Evolutionary conservation across 2,888 invertebrate species (phyloP).

Genomic region (Girardia tigrina): DNA sequence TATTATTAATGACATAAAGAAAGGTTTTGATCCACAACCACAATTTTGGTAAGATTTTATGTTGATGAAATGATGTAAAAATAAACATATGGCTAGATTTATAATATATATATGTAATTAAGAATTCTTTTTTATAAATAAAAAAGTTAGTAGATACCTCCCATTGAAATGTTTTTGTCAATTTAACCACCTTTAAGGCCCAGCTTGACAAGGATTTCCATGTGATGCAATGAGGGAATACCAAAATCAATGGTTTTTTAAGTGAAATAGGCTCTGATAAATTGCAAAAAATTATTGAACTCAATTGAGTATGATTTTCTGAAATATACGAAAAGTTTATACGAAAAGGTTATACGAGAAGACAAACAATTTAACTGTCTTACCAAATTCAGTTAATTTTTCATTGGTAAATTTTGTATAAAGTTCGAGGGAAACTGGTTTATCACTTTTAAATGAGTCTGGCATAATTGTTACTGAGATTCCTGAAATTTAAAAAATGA

Average conservation of each 20-base stretch:
- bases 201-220: background rate
- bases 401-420: background rate
- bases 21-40: too few species aligned
- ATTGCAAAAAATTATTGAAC: background rate
- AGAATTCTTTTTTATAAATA: too few species aligned
- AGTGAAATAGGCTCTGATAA: background rate
- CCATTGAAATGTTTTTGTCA: background rate
- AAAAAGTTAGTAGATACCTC: too few species aligned
- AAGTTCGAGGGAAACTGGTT: background rate
- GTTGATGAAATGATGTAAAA: too few species aligned
- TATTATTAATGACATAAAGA: too few species aligned
- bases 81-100: too few species aligned
- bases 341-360: background rate
- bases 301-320: background rate
- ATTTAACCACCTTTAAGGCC: background rate
- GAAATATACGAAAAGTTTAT: background rate
- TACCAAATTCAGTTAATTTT: background rate
- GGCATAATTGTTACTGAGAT: background rate
- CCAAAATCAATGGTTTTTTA: background rate
- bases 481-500: background rate
- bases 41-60: too few species aligned
- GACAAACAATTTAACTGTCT: background rate
- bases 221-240: background rate
- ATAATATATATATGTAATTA: too few species aligned
- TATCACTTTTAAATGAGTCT: background rate